These are phyloP conservation scores for Microcebus tavaratra DNA, from an alignment of 2,113 vertebrate species.

Conservation along the genomic window DNA sequence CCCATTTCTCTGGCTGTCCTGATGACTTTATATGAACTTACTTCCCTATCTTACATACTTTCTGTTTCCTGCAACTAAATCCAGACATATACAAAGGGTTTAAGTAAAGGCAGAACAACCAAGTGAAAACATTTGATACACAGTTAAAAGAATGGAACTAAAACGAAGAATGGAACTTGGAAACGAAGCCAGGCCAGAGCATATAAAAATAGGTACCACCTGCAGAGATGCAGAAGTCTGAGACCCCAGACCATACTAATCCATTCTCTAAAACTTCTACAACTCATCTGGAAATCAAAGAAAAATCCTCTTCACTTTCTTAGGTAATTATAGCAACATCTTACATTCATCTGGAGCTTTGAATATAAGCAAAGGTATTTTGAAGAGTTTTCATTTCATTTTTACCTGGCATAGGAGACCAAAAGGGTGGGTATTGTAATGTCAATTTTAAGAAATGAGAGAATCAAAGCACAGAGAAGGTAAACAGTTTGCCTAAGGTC, in stretches of 20 bases:
- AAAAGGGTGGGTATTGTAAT: not conserved
- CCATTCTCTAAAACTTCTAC: not conserved
- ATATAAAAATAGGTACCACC: not conserved
- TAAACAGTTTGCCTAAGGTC: not conserved
- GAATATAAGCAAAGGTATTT: not conserved
- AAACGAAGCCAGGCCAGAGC: not conserved
- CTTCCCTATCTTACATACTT: not conserved
- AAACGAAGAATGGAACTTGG: not conserved
- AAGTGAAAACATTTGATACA: not conserved
- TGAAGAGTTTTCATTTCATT: not conserved
- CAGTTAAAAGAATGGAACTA: not conserved
- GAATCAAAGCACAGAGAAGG: not conserved
- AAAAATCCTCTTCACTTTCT: not conserved
- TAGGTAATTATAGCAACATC: not conserved
- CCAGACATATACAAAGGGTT: not conserved
- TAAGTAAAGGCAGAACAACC: not conserved
- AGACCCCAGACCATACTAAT: not conserved
- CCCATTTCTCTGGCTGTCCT: not conserved
- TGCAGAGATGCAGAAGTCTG: not conserved
- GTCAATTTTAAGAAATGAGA: not conserved
- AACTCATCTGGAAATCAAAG: not conserved
- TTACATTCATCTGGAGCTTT: not conserved
- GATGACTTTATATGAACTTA: not conserved
- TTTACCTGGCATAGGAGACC: not conserved
- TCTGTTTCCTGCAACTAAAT: slow-evolving; percentile 17